These are phyloP conservation scores for Steatocranus sp. DNA, from an alignment of 2,797 vertebrate species.

Conservation along the genomic window DNA sequence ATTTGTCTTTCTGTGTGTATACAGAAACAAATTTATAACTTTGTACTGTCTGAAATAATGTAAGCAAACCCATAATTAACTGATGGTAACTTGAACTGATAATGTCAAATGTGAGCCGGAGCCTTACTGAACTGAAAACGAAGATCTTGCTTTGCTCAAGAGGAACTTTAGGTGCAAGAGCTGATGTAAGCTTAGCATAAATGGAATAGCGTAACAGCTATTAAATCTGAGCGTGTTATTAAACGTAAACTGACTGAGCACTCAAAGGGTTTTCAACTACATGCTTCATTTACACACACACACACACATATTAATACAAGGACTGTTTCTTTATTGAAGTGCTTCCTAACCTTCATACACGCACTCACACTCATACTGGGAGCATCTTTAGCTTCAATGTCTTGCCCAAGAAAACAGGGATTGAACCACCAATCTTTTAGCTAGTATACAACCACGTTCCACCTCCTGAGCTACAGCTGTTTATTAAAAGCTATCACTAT, in stretches of 20 bases:
- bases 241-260: neutral
- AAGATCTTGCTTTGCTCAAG: neutral
- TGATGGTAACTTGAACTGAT: neutral
- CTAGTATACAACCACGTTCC: neutral
- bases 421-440: neutral
- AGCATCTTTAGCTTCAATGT: neutral
- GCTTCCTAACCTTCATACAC: neutral
- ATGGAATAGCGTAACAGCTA: neutral
- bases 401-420: neutral
- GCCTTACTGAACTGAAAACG: neutral
- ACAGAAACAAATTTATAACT: neutral
- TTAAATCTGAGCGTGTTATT: neutral
- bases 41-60: neutral
- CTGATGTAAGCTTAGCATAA: neutral
- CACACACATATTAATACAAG: neutral
- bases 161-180: rapidly evolving
- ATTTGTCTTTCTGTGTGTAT: neutral
- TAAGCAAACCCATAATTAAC: neutral
- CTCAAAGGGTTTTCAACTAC: neutral
- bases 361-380: neutral
- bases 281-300: neutral
- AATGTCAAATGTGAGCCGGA: neutral
- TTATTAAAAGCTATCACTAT: neutral
- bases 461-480: neutral
- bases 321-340: neutral